A percentile compares a stretch with the other conserved stretches of the same genome.
Evolutionary conservation across 2,113 vertebrate species (phyloP).

Genomic region (Sinocyclocheilus maitianheensis): DNA sequence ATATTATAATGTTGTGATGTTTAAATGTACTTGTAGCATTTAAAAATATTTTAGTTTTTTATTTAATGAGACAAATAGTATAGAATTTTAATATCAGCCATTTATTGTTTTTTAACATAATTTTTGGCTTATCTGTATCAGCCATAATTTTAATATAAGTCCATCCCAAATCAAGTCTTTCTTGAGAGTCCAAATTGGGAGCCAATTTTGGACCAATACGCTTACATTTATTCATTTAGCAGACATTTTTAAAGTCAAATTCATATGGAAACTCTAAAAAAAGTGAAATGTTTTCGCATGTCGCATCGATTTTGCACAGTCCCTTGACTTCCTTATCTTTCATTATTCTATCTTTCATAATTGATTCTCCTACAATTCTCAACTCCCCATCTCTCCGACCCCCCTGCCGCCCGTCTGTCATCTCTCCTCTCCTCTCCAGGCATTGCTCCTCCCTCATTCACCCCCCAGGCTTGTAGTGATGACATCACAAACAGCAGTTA

Average conservation of each 20-base stretch:
- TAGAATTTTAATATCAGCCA: no score
- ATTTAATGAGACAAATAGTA: no score
- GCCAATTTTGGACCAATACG: neutral
- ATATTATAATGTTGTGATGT: no score
- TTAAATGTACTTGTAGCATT: no score
- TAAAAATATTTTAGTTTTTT: no score
- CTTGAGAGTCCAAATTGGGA: no score
- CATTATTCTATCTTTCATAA: conserved; percentile 23
- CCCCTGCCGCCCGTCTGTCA: neutral
- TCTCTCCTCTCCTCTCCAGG: neutral
- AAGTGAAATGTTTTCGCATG: neutral
- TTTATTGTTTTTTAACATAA: no score
- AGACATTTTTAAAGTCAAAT: neutral
- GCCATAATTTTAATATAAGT: no score
- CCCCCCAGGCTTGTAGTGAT: conserved; percentile 46
- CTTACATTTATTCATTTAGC: neutral
- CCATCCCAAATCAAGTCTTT: no score
- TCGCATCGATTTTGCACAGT: neutral
- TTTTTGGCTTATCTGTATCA: no score
- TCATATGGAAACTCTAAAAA: no score
- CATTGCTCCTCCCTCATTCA: neutral
- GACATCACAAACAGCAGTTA: conserved; percentile 79
- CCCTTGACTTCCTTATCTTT: neutral
- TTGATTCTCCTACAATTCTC: neutral
- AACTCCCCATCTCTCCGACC: neutral